Base-by-base conservation (phyloP, 2,888 invertebrate genomes). In the Cistogaster globosa region DNA sequence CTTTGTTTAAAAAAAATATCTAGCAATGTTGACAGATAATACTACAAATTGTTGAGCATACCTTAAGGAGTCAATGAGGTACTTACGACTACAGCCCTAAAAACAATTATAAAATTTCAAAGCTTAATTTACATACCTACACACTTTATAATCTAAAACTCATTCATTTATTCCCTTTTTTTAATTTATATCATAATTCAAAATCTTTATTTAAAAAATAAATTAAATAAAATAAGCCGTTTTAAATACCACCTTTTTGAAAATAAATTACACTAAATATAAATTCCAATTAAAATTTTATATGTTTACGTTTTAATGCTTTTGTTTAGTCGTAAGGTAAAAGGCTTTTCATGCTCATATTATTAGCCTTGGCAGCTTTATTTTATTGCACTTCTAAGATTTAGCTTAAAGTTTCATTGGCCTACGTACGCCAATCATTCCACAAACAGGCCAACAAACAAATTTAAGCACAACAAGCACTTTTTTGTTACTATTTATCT, bases 301-400 rank as follows among this genome's bases (percentile, higher is more conserved):
- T 38, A 38, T 38, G 4, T 32, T 51, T 9, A 38, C 9, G 20
- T 32, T 67, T 20, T 36, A 0, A 0, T 42, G n/a, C 42, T 8
- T 53, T 55, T 16, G 16, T 58, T 60, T 26, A 42, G 26, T 77
- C 36, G 18, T 51, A 48, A 69, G 42, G 26, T 67, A 79, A 36
- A 62, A 20, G 36, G 42, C 48, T 32, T 45, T 68, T 63, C 36
- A 57, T 42, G 62, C 14, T 79, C 48, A 14, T 38, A 71, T 72
- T 55, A 72, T 76, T 84, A 84, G 63, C 76, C 71, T 81, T 76
- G 76, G 72, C 76, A 60, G 71, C 81, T 80, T 80, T 76, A 80
- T 80, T 81, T 84, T 84, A 84, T 80, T 77, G 76, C 84, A 81
- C 45, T 81, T 81, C 58, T 58, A 75, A 75, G 79, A 75, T 65